Conservation (phyloP, 2,113 vertebrate species). For the Callocephalon fimbriatum region DNA sequence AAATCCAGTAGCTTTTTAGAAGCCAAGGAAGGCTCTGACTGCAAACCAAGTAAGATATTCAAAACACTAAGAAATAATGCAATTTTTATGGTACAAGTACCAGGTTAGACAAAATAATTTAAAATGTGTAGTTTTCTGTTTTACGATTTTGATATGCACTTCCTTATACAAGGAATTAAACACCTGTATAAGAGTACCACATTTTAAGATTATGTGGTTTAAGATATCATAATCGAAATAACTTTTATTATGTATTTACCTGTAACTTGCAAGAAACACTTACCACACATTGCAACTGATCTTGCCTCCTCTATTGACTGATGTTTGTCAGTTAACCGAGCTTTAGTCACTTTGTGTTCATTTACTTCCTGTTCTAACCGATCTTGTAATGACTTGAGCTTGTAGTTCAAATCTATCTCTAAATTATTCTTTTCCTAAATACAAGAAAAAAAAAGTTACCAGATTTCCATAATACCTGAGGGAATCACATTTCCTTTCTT, state of each 20-base stretch:
- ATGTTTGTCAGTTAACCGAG: conserved; percentile 94
- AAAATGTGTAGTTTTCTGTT: neutral
- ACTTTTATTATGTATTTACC: accelerated
- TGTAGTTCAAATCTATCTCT: conserved; percentile 98
- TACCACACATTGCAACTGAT: conserved; percentile 94
- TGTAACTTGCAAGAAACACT: conserved; percentile 53
- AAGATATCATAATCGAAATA: neutral
- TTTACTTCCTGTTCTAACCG: conserved; percentile 93
- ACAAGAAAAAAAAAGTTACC: neutral
- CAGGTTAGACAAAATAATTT: neutral
- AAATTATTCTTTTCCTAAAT: conserved; percentile 95
- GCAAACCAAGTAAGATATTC: neutral
- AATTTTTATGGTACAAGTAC: neutral
- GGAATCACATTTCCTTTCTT: neutral
- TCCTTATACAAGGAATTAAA: neutral
- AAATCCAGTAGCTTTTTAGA: neutral
- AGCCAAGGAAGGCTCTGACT: neutral
- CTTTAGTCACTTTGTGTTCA: conserved; percentile 93
- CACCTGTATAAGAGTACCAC: neutral
- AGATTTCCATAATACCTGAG: neutral
- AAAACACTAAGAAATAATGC: neutral
- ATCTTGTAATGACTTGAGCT: conserved; percentile 94
- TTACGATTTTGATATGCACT: neutral
- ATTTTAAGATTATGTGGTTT: neutral
- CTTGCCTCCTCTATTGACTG: conserved; percentile 97